phyloP scores from a whole-genome alignment of 2,113 vertebrate genomes.

The Strix uralensis region DNA sequence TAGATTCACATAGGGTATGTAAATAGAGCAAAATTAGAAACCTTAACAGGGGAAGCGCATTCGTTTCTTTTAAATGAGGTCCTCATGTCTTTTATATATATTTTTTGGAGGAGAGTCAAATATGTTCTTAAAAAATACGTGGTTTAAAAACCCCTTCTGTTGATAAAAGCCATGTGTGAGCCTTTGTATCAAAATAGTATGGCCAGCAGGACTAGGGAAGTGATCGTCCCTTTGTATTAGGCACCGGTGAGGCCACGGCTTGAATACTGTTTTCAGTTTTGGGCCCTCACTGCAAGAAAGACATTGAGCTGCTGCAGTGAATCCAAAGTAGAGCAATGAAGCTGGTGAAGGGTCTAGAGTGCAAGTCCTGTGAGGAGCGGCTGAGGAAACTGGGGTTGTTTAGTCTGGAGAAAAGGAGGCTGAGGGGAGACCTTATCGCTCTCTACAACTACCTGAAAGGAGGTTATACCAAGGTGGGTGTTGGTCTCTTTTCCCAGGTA shows the following conservation, averaged over 20 bases:
- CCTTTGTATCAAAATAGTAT: background rate
- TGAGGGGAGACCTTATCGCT: background rate
- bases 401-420: background rate
- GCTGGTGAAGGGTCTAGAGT: background rate
- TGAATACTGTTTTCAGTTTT: background rate
- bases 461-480: background rate
- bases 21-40: background rate
- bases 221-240: fast-evolving
- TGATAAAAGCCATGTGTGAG: background rate
- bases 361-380: fast-evolving
- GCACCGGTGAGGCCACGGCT: background rate
- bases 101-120: background rate
- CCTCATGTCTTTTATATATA: background rate
- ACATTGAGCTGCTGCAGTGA: fast-evolving
- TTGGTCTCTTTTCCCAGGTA: background rate
- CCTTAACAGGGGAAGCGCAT: background rate
- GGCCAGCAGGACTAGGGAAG: background rate
- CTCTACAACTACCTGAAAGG: background rate
- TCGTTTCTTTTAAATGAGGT: background rate
- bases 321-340: background rate
- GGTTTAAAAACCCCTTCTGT: background rate
- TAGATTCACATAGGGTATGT: background rate
- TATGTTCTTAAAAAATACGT: background rate
- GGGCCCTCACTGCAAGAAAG: background rate
- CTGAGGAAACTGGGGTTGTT: background rate